Evolutionary conservation across 2,797 vertebrate genomes (phyloP), one percentile per base, ranked within the genome.

Genomic region (Sebastiscus albofasciatus): DNA sequence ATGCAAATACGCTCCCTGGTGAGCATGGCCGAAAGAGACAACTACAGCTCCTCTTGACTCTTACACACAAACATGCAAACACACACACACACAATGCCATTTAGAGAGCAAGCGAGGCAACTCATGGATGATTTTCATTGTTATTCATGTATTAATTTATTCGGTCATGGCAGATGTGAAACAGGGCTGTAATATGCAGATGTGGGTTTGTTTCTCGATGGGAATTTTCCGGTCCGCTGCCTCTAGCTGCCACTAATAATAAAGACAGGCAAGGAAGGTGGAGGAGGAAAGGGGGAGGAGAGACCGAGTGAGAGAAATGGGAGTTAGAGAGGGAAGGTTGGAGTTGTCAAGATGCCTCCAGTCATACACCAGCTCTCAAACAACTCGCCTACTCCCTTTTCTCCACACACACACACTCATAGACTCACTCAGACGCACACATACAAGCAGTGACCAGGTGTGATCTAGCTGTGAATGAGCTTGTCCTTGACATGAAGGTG

Each of bases 91-190:
- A 79, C 77, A 13, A 1, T 85, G 88, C 80, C 90, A 89, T 91
- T 93, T 91, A 92, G 80, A 87, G 80, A 92, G 85, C 80, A n/a
- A 80, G 79, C 24, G 84, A 83, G 79, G 89, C 83, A 72, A 87
- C 82, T 93, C 90, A 84, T 82, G 86, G 80, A 77, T 92, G 92
- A 93, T 91, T 93, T 92, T 93, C 93, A 96, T 95, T 96, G 94
- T 95, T 94, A 96, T 96, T 95, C 94, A 95, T 96, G 91, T 93
- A 95, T 95, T 96, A 96, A 96, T 96, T 95, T 96, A 96, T 96
- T 94, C 93, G 78, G 85, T 90, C 87, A 74, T 83, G 89, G 90
- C 92, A 90, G 94, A 91, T 92, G 91, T 81, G 90, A 91, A 92
- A 90, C 89, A 84, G 92, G 90, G 90, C 94, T 93, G 92, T 93